Evolutionary conservation across 2,888 invertebrate genomes (phyloP).

Genomic region (Timandra comae): DNA sequence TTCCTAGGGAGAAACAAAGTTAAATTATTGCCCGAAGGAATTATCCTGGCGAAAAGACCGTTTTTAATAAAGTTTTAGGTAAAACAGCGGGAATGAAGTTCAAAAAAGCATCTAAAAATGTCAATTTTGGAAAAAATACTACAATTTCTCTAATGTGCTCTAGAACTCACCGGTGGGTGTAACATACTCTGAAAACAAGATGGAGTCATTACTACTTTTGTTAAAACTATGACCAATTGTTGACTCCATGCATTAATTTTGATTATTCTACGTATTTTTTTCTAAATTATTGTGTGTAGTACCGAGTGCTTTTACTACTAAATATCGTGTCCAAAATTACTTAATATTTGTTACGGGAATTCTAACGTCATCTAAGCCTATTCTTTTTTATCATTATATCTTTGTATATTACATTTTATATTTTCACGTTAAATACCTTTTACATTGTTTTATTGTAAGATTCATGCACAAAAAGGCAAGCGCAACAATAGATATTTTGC

Average conservation of each 20-base stretch:
- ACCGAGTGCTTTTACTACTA: neutral
- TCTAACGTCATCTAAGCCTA: too few species aligned
- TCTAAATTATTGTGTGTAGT: constrained; percentile 9
- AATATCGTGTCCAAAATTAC: too few species aligned
- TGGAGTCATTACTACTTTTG: constrained; percentile 72
- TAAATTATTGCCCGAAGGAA: too few species aligned
- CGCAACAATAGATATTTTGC: constrained; percentile 10
- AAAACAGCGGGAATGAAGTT: neutral
- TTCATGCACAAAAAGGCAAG: constrained; percentile 22
- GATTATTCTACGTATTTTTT: constrained; percentile 28
- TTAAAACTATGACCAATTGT: constrained; percentile 58
- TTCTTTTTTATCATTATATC: too few species aligned
- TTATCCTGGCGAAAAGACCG: too few species aligned
- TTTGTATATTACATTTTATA: too few species aligned
- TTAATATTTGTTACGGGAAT: constrained; percentile 3
- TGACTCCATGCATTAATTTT: constrained; percentile 68
- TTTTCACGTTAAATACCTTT: too few species aligned
- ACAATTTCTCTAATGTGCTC: constrained; percentile 52
- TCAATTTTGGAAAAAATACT: constrained; percentile 7
- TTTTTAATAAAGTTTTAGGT: too few species aligned
- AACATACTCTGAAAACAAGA: constrained; percentile 75
- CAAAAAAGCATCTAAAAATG: constrained; percentile 5
- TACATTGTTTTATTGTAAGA: neutral
- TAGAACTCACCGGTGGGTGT: constrained; percentile 76
- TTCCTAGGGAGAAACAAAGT: too few species aligned